Conservation (phyloP, 2,113 vertebrate species). For the Clarias gariepinus region DNA sequence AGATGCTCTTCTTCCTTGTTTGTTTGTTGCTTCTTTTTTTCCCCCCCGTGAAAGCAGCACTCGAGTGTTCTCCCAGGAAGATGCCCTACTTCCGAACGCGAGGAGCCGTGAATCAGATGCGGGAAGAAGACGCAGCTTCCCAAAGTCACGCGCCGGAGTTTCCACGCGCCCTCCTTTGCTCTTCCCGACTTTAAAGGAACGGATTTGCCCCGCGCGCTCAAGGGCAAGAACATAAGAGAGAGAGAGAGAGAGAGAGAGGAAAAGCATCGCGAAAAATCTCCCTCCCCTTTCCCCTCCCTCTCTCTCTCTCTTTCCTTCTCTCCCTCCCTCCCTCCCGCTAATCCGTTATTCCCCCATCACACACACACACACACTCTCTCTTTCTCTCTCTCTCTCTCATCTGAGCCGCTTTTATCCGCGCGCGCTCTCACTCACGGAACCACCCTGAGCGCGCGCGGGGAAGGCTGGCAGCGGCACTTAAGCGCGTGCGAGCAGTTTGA, state of each 20-base stretch:
- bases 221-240: constrained; percentile 70
- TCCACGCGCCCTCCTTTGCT: constrained; percentile 57
- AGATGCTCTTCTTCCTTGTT: constrained; percentile 40
- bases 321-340: constrained; percentile 59
- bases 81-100: constrained; percentile 48
- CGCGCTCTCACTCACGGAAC: constrained; percentile 9
- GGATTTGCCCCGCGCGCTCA: constrained; percentile 77
- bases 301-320: constrained; percentile 63
- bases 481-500: neutral
- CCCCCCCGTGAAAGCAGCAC: constrained; percentile 4
- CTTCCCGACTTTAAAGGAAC: constrained; percentile 70
- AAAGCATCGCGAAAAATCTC: constrained; percentile 69
- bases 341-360: constrained; percentile 53
- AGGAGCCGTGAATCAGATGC: neutral
- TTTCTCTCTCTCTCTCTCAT: constrained; percentile 53
- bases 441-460: constrained; percentile 1
- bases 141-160: constrained; percentile 62
- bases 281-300: constrained; percentile 53
- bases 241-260: constrained; percentile 25
- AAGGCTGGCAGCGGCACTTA: neutral
- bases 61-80: constrained; percentile 24
- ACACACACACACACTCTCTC: constrained; percentile 53
- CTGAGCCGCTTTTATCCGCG: constrained; percentile 77
- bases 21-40: neutral
- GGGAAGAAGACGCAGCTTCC: constrained; percentile 22